These are phyloP conservation scores for Pomatostomus ruficeps DNA, from an alignment of 2,113 vertebrate species.

Conservation along the genomic window DNA sequence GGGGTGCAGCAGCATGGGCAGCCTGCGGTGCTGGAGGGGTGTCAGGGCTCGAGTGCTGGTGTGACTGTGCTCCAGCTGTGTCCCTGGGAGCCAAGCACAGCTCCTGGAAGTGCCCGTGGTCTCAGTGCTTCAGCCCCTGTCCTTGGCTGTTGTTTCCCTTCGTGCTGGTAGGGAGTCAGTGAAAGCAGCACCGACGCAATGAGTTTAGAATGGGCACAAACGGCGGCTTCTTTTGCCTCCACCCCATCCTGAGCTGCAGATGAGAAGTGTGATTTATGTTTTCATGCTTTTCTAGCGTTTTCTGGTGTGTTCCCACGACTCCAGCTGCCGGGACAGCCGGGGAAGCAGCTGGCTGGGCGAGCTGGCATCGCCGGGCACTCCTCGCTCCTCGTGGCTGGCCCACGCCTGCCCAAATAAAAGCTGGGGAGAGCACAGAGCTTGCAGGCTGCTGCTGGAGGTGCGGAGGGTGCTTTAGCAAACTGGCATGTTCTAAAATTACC, in stretches of 20 bases:
- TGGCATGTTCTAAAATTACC: not conserved
- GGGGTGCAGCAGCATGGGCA: accelerated
- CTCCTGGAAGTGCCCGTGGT: not conserved
- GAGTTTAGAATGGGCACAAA: not conserved
- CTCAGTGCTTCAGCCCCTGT: not conserved
- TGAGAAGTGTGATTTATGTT: constrained; percentile 9
- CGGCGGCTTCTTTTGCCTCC: not conserved
- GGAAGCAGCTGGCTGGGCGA: constrained; percentile 37
- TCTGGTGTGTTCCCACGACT: constrained; percentile 44
- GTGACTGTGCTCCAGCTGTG: not conserved
- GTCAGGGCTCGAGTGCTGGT: not conserved
- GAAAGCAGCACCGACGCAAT: not conserved
- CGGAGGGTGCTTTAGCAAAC: not conserved
- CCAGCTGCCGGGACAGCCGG: constrained; percentile 46
- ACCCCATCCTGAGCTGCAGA: not conserved
- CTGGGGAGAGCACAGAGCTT: not conserved
- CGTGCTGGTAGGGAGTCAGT: accelerated
- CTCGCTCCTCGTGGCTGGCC: not conserved
- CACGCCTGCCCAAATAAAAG: constrained; percentile 5
- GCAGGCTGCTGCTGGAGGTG: not conserved
- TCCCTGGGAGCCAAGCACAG: not conserved
- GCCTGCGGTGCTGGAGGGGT: not conserved
- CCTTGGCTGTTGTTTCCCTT: not conserved
- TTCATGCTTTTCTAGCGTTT: constrained; percentile 18
- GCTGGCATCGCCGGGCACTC: not conserved